phyloP scores from a whole-genome alignment of 2,888 invertebrate species.

The Pollenia angustigena region DNA sequence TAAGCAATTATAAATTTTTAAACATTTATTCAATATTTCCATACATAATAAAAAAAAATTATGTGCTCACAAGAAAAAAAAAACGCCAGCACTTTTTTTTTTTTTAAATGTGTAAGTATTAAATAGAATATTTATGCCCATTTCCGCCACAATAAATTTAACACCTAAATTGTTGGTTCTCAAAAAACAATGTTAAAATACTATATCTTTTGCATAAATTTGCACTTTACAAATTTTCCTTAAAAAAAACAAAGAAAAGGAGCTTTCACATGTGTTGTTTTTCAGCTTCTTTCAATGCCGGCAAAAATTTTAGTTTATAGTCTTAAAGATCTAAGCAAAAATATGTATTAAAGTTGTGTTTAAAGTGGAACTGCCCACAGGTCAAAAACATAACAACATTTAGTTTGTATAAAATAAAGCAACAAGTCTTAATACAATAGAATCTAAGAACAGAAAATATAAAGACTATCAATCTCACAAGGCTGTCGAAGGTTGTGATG shows the following conservation, averaged over 20 bases:
- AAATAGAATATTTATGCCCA: conserved; percentile 43
- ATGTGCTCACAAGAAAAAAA: not conserved
- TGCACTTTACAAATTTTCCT: conserved; percentile 65
- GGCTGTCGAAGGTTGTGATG: not conserved
- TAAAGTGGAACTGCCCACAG: conserved; percentile 73
- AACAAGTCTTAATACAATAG: conserved; percentile 42
- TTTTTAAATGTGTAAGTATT: not conserved
- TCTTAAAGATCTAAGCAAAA: conserved; percentile 31
- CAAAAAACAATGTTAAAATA: conserved; percentile 29
- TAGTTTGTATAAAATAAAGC: conserved; percentile 38
- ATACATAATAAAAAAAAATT: not conserved
- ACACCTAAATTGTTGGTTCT: conserved; percentile 60
- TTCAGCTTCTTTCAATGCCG: conserved; percentile 18
- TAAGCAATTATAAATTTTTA: no score
- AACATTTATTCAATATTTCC: no score
- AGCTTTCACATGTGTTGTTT: conserved; percentile 55
- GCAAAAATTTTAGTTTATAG: conserved; percentile 35
- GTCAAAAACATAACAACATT: conserved; percentile 61
- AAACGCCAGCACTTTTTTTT: not conserved
- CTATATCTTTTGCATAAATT: conserved; percentile 66
- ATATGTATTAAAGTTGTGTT: conserved; percentile 52
- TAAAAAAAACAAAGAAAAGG: conserved; percentile 2
- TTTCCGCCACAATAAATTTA: conserved; percentile 66
- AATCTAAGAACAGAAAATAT: conserved; percentile 2
- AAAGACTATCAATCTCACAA: conserved; percentile 42